These are phyloP conservation scores for Rhynchomys soricoides DNA, from an alignment of 2,113 vertebrate species.

Conservation along the genomic window DNA sequence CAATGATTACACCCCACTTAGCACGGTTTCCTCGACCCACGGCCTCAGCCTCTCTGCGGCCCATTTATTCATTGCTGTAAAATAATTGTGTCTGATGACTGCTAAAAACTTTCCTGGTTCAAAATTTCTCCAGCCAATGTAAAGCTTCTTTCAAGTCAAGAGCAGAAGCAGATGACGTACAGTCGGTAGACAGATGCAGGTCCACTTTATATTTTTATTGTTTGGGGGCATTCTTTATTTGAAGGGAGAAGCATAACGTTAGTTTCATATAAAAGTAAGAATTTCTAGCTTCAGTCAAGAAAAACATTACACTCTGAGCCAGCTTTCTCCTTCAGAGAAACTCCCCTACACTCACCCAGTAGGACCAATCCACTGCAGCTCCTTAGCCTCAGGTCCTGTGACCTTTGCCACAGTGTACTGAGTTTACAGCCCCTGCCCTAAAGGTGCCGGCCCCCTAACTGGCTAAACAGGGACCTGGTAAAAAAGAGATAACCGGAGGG, in stretches of 20 bases:
- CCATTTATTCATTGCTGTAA: neutral
- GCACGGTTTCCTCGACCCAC: neutral
- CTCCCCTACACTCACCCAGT: accelerated
- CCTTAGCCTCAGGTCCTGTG: neutral
- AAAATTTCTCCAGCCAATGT: neutral
- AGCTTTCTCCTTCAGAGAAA: neutral
- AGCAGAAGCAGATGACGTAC: neutral
- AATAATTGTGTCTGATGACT: neutral
- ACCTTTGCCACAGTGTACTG: neutral
- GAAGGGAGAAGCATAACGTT: neutral
- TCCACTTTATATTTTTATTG: neutral
- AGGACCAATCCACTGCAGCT: too few species aligned
- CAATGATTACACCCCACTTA: neutral
- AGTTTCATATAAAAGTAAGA: neutral
- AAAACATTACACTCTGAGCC: neutral
- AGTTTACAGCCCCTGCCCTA: neutral
- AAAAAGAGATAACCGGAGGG: neutral
- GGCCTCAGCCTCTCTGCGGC: neutral
- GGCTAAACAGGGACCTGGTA: neutral
- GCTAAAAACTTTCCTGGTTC: neutral
- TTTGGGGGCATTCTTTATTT: neutral
- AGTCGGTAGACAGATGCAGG: neutral
- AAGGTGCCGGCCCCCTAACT: neutral
- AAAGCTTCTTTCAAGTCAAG: neutral
- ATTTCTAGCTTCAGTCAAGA: neutral